Evolutionary conservation across 2,888 invertebrate genomes (phyloP).

Genomic region (Carcina quercana): DNA sequence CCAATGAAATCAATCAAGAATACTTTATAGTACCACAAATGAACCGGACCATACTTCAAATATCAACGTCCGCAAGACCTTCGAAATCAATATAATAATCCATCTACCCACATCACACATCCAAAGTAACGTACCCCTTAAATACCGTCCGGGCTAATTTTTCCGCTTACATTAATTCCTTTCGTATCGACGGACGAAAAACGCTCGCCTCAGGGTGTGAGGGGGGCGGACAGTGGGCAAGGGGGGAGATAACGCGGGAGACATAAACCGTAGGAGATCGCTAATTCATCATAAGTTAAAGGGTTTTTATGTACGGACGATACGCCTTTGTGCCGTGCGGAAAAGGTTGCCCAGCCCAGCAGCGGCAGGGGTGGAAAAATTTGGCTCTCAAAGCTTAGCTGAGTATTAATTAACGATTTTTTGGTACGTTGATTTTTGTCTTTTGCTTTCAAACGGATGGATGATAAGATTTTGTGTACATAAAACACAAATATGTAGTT

Average conservation of each 20-base stretch:
- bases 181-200: conserved; percentile 57
- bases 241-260: conserved; percentile 62
- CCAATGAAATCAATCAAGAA: no score
- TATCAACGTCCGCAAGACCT: no score
- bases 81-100: no score
- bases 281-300: conserved; percentile 76
- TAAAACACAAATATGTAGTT: no score
- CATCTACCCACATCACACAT: no score
- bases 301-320: conserved; percentile 67
- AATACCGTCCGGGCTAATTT: no score
- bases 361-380: conserved; percentile 44
- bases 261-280: conserved; percentile 73
- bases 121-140: no score
- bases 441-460: no score
- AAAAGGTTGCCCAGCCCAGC: conserved; percentile 55
- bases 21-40: no score
- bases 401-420: conserved; percentile 64
- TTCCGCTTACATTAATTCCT: conserved; percentile 68
- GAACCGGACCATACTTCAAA: no score
- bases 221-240: conserved; percentile 26
- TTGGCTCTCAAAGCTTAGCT: conserved; percentile 39
- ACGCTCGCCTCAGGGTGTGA: conserved; percentile 21
- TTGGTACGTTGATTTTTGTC: no score
- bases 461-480: no score
- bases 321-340: conserved; percentile 54